Evolutionary conservation across 2,113 vertebrate species (phyloP).

Genomic region (Dolichotis patagonum): DNA sequence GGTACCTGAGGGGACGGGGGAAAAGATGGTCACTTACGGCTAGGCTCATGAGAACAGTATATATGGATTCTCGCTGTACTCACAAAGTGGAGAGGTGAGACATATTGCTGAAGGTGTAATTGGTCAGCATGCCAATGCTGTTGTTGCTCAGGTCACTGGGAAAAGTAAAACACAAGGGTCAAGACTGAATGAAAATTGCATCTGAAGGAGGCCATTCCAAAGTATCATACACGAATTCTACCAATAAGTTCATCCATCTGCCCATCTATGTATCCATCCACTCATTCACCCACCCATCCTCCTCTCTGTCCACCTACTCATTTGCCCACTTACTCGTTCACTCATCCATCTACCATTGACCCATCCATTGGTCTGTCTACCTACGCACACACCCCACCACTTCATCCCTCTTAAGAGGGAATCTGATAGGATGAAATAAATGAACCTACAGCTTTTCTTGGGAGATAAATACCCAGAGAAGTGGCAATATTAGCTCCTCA

Average conservation of each 20-base stretch:
- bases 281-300: not conserved
- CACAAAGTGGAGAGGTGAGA: slow-evolving; percentile 93
- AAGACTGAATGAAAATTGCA: not conserved
- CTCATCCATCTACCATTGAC: too few relatives aligned
- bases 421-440: not conserved
- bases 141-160: slow-evolving; percentile 98
- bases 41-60: rapidly evolving
- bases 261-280: rapidly evolving
- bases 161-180: slow-evolving; percentile 58
- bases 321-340: rapidly evolving
- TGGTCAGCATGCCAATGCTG: slow-evolving; percentile 93
- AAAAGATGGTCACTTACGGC: not conserved
- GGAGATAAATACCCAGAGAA: not conserved
- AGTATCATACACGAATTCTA: not conserved
- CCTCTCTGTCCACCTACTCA: not conserved
- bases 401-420: not conserved
- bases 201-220: not conserved
- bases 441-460: not conserved
- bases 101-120: slow-evolving; percentile 97
- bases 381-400: not conserved
- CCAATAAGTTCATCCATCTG: too few relatives aligned
- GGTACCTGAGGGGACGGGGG: not conserved
- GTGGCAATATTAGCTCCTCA: not conserved
- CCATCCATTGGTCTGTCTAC: not conserved
- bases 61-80: slow-evolving; percentile 73